Percentiles rank a stretch among this genome's conserved stretches.
Conservation (phyloP, 2,888 invertebrate genomes). For the Strigamia crassipes region DNA sequence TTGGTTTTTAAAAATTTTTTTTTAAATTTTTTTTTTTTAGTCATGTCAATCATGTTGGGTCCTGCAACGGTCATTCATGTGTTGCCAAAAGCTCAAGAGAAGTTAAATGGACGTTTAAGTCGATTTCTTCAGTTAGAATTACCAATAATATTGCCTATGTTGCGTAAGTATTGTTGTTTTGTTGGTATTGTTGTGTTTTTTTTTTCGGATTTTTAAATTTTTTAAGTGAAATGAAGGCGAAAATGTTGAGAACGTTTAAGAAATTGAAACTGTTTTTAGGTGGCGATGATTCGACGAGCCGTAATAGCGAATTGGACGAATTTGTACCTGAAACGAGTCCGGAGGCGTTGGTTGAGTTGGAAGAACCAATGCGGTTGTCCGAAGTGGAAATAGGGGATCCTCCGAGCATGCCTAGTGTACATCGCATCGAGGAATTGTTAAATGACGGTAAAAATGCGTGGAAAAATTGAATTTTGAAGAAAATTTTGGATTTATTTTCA, state of each 20-base stretch:
- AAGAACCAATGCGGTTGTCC: neutral
- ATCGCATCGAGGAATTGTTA: slow-evolving; percentile 46
- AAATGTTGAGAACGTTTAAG: neutral
- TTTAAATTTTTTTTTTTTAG: slow-evolving; percentile 51
- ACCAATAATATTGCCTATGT: neutral
- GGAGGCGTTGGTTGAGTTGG: slow-evolving; percentile 11
- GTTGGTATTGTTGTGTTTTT: neutral
- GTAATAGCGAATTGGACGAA: slow-evolving; percentile 56
- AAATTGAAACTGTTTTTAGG: neutral
- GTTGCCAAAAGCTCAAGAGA: slow-evolving; percentile 49
- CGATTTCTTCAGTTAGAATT: neutral
- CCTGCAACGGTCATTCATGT: slow-evolving; percentile 56
- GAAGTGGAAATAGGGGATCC: slow-evolving; percentile 48
- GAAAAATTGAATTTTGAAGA: neutral
- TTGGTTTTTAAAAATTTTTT: slow-evolving; percentile 50
- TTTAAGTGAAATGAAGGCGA: neutral
- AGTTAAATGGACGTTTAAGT: neutral
- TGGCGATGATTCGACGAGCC: slow-evolving; percentile 52
- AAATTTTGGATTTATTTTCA: too few relatives aligned
- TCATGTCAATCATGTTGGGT: slow-evolving; percentile 57
- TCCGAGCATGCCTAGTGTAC: slow-evolving; percentile 44
- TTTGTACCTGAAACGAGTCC: slow-evolving; percentile 54
- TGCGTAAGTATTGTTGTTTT: neutral
- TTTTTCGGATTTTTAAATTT: neutral
- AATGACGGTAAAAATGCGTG: slow-evolving; percentile 33